Base-by-base conservation (phyloP, 2,888 invertebrate genomes). In the Drosophila fungiperda region DNA sequence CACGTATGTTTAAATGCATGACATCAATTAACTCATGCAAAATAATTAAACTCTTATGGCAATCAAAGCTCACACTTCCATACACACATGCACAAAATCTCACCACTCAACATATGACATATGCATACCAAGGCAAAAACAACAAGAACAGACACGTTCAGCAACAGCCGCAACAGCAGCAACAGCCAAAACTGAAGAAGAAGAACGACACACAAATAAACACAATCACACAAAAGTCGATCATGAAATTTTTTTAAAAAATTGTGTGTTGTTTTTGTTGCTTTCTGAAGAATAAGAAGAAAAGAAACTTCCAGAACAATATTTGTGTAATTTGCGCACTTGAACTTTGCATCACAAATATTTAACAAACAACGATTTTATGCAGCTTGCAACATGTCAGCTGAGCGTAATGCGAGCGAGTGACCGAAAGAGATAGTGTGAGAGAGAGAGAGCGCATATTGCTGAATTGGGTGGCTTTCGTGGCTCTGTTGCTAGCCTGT, bases 311-410 rank as follows among this genome's bases (percentile, higher is more conserved):
- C 79, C 59, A 80, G 79, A 80, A 81, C 62, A 76, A 32, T 42
- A 20, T 32, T 20, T 32, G 9, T 57, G 40, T 57, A 57, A 57
- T 40, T 40, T 23, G 57, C 57, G 57, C 29, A 50, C 61, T 65
- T 78, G 80, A 73, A 79, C 81, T 79, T 81, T 79, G 78, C 67
- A 73, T 77, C 71, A 65, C 50, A 61, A 53, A 62, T 53, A 61
- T 81, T 81, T 81, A 78, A 64, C 33, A 62, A 70, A 65, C 64
- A 55, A 63, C 55, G 52, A 69, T 84, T 82, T 32, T 35, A 71
- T 82, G 75, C 80, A 78, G 85, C 73, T 87, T 89, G 85, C 89
- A 85, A 71, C 82, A 81, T 83, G 85, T 80, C 85, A 85, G 85
- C 85, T 89, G 85, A 82, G 85, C 80, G 64, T 20, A 65, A n/a